Base-by-base conservation (phyloP, 2,797 vertebrate species). In the Cynopterus sphinx region DNA sequence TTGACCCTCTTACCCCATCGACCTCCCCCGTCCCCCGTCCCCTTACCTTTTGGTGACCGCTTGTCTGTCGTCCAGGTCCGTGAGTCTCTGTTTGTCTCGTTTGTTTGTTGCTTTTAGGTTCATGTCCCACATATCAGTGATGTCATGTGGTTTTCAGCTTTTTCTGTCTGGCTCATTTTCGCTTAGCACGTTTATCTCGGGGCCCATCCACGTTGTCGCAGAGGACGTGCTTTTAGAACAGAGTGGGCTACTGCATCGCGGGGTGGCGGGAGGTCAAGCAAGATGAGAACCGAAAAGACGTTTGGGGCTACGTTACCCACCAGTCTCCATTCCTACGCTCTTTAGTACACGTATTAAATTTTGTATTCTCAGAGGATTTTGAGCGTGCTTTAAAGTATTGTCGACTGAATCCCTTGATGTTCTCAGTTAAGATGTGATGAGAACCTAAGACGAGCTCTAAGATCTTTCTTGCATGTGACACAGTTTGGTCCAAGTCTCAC, bases 331-430 rank as follows among this genome's bases (percentile, higher is more conserved):
- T 51, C 73, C 49, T 51, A 2, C 39, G 9, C 67, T 86, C 3
- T 6, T 82, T 17, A 8, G 26, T 43, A 49, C 53, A 65, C 17
- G 46, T 33, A 26, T 87, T 78, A 68, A 78, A 59, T 82, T 59
- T 51, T 41, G 9, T 70, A 51, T 75, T 73, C 79, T 71, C 57
- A 33, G 21, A 77, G 26, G n/a, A 9, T 28, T 59, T 63, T 74
- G 28, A 70, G 33, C 78, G 51, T 24, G 79, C 39, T 91, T 75
- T 93, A 87, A 67, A 95, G 65, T 83, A n/a, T 57, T 63, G 15
- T 83, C 74, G 68, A 75, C 82, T 84, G 92, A 71, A 91, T 73
- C 88, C 63, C 59, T 63, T 71, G 59, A 71, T 24, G 36, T 86
- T 74, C 41, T 95, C 73, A 53, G 8, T 65, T 74, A 87, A 77